Evolutionary conservation across 2,888 invertebrate species (phyloP).

Genomic region (Lutraria lutraria): DNA sequence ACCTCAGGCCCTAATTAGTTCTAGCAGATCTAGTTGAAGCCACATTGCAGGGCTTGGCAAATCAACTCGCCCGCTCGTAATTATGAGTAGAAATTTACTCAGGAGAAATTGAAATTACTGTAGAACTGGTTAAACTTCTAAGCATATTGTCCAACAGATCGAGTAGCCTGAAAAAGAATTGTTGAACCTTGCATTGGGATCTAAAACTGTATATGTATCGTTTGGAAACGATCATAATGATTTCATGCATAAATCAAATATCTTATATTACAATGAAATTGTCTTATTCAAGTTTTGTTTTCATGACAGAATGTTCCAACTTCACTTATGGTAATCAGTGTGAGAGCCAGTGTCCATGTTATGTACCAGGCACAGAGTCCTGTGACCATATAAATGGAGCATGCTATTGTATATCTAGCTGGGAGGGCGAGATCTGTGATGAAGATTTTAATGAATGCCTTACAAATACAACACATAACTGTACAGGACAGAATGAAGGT

Average conservation of each 20-base stretch:
- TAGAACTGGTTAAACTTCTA: too few species aligned
- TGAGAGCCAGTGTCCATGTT: not conserved
- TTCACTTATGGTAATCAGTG: conserved; percentile 6
- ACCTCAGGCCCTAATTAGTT: too few species aligned
- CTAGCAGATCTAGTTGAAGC: too few species aligned
- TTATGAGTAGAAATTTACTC: too few species aligned
- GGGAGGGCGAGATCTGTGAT: not conserved
- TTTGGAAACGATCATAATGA: not conserved
- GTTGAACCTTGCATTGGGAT: too few species aligned
- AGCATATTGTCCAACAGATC: too few species aligned
- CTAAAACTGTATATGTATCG: not conserved
- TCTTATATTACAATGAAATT: not conserved
- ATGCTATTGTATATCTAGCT: not conserved
- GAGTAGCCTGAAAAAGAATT: too few species aligned
- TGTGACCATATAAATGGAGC: not conserved
- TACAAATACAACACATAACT: not conserved
- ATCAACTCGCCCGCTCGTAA: too few species aligned
- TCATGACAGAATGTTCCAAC: not conserved
- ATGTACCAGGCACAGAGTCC: not conserved
- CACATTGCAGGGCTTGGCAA: too few species aligned
- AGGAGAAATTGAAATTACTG: too few species aligned
- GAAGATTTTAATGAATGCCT: conserved; percentile 13
- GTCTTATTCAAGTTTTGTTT: not conserved
- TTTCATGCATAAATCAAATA: too few species aligned
- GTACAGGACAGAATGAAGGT: not conserved